Conservation (phyloP, 53 echinoderm and acorn worm genomes). For the Crossaster papposus region DNA sequence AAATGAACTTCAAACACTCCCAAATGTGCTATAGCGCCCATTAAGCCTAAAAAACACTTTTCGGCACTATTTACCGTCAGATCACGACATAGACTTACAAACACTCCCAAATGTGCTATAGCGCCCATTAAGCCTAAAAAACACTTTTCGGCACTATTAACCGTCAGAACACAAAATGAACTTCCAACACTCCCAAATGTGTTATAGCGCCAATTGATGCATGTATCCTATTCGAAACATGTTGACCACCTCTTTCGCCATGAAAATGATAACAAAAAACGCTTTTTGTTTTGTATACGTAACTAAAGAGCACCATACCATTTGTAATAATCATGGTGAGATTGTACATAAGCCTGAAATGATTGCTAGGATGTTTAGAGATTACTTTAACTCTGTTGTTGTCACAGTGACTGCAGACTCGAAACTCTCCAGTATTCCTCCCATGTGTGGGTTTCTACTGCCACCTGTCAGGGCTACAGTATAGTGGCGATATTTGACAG, state of each 20-base stretch:
- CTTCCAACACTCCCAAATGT: no score
- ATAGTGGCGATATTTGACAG: not conserved
- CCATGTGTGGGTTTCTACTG: not conserved
- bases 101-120: no score
- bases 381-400: not conserved
- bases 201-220: no score
- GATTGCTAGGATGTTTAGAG: conserved; percentile 27
- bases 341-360: conserved; percentile 16
- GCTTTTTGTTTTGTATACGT: conserved; percentile 37
- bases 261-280: conserved; percentile 4
- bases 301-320: not conserved
- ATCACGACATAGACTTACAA: no score
- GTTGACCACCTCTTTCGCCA: conserved; percentile 1
- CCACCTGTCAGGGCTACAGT: not conserved
- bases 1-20: no score
- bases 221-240: no score
- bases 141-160: no score
- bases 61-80: no score
- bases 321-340: not conserved
- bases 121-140: no score
- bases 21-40: no score
- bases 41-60: no score
- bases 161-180: no score
- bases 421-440: not conserved
- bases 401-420: not conserved